Evolutionary conservation across 2,797 vertebrate species (phyloP).

Genomic region (Sebastes paucispinis): DNA sequence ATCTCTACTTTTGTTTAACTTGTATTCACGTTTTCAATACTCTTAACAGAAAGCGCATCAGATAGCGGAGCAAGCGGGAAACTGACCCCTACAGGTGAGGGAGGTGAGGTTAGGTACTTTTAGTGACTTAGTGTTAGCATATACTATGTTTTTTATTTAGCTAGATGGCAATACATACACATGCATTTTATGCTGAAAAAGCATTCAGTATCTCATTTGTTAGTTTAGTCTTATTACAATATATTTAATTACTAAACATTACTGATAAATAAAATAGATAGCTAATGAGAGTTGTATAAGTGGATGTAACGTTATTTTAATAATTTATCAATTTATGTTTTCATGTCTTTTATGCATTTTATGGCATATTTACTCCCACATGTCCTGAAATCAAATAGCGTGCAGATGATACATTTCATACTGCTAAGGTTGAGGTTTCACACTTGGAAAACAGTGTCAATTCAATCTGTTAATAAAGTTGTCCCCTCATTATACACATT

Average conservation of each 20-base stretch:
- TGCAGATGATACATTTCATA: neutral
- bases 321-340: neutral
- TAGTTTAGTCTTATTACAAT: neutral
- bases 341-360: neutral
- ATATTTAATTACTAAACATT: no score
- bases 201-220: neutral
- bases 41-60: neutral
- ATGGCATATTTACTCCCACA: neutral
- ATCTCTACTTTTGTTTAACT: neutral
- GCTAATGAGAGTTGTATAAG: neutral
- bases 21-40: neutral
- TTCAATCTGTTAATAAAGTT: neutral
- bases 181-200: neutral
- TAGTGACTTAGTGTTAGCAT: neutral
- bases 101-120: no score
- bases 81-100: neutral
- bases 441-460: neutral
- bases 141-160: neutral
- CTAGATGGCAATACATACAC: neutral
- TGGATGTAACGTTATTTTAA: neutral
- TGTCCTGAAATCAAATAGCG: neutral
- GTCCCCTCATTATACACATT: neutral
- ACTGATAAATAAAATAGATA: neutral
- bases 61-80: neutral
- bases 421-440: neutral